A percentile compares a stretch with the other conserved stretches of the same genome.
These are phyloP conservation scores for Heliconius himera DNA, from an alignment of 1,140 invertebrate genomes.

Conservation along the genomic window DNA sequence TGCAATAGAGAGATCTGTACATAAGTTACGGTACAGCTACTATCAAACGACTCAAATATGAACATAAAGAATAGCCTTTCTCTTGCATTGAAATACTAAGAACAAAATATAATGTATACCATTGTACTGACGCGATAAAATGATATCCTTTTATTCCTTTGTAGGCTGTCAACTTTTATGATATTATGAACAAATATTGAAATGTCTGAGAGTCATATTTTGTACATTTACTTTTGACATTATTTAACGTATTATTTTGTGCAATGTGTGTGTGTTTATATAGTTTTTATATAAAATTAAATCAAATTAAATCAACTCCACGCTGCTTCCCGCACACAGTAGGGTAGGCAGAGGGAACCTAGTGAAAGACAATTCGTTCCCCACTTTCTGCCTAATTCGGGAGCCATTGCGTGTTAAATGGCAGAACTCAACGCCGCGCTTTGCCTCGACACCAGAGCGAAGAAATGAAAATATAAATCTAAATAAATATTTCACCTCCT, in stretches of 20 bases:
- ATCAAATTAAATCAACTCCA: too few relatives aligned
- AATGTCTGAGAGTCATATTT: not conserved
- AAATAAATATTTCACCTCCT: too few relatives aligned
- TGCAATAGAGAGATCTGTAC: not conserved
- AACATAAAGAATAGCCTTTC: constrained; percentile 9
- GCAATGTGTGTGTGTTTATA: too few relatives aligned
- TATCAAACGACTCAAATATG: constrained; percentile 5
- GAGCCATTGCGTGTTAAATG: too few relatives aligned
- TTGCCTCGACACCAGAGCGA: too few relatives aligned
- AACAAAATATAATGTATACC: not conserved
- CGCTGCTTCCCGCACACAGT: too few relatives aligned
- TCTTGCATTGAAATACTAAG: constrained; percentile 6
- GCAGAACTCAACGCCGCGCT: too few relatives aligned
- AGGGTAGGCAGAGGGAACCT: too few relatives aligned
- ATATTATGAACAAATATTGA: not conserved
- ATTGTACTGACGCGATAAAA: not conserved
- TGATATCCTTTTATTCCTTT: constrained; percentile 9
- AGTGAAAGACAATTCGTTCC: too few relatives aligned
- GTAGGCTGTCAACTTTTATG: constrained; percentile 4
- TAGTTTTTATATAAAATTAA: too few relatives aligned
- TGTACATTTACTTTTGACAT: not conserved
- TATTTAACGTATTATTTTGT: not conserved
- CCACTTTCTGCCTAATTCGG: too few relatives aligned
- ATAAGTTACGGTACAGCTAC: not conserved
- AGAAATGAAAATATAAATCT: too few relatives aligned